Conservation (phyloP, 2,888 invertebrate genomes). For the Hyppa rectilinea region DNA sequence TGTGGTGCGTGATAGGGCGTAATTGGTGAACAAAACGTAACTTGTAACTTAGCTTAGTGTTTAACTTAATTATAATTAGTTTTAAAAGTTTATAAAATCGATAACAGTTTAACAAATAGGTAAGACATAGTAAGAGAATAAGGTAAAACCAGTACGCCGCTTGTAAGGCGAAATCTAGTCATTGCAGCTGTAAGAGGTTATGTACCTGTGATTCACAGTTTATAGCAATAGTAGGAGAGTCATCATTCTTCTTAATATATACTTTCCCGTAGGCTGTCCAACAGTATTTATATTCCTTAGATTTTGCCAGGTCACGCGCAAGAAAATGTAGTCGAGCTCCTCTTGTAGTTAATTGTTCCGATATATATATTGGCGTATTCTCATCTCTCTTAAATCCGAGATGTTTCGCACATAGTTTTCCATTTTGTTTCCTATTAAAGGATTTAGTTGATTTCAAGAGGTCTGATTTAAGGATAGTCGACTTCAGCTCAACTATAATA, state of each 20-base stretch:
- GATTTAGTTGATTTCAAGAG: not conserved
- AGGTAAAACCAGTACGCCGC: no score
- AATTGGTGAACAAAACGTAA: not conserved
- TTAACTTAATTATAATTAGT: not conserved
- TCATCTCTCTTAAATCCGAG: not conserved
- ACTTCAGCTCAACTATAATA: not conserved
- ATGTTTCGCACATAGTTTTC: not conserved
- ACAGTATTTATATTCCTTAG: not conserved
- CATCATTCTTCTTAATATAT: not conserved
- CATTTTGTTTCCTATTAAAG: not conserved
- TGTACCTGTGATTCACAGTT: slow-evolving; percentile 2
- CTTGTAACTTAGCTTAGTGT: not conserved
- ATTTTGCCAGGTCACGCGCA: slow-evolving; percentile 2
- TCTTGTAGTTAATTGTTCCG: not conserved
- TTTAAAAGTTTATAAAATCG: not conserved
- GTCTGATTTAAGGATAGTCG: not conserved
- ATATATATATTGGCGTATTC: not conserved
- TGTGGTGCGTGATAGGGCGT: no score
- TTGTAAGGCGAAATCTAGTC: not conserved
- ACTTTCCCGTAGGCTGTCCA: slow-evolving; percentile 6
- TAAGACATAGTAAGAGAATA: not conserved
- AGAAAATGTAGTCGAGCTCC: slow-evolving; percentile 2
- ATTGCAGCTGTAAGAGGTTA: not conserved
- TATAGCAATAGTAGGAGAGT: not conserved
- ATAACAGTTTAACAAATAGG: not conserved